phyloP scores from a whole-genome alignment of 2,797 vertebrate species.

The Notolepis coatsorum region DNA sequence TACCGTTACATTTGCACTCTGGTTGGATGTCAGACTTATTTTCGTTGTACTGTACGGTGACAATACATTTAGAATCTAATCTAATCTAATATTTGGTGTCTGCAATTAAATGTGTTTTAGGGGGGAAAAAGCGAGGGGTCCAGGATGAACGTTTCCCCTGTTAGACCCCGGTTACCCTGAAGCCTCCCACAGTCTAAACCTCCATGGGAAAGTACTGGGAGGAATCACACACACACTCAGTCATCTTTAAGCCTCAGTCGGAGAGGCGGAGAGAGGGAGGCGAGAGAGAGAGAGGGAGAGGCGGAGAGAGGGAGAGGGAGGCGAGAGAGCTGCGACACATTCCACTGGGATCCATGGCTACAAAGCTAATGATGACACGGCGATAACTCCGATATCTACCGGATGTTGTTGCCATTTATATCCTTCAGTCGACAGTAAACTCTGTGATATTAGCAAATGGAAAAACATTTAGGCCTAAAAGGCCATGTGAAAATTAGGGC shows the following conservation, averaged over 20 bases:
- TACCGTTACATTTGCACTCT: too few species aligned
- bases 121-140: not conserved
- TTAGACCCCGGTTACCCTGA: not conserved
- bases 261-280: not conserved
- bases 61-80: too few species aligned
- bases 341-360: not conserved
- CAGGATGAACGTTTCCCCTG: not conserved
- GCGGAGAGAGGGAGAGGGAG: too few species aligned
- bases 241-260: not conserved
- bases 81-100: not conserved
- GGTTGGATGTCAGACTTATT: too few species aligned
- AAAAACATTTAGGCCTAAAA: too few species aligned
- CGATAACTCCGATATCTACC: not conserved
- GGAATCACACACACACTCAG: conserved; percentile 17
- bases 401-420: not conserved
- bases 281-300: not conserved
- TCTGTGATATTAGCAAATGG: too few species aligned
- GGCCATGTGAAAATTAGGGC: too few species aligned
- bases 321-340: not conserved
- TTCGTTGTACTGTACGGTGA: too few species aligned
- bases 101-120: not conserved
- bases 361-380: not conserved
- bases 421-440: not conserved
- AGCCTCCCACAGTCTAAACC: conserved; percentile 21
- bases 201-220: conserved; percentile 32